These are phyloP conservation scores for Ophion obscuratus DNA, from an alignment of 2,888 invertebrate species.

Conservation along the genomic window DNA sequence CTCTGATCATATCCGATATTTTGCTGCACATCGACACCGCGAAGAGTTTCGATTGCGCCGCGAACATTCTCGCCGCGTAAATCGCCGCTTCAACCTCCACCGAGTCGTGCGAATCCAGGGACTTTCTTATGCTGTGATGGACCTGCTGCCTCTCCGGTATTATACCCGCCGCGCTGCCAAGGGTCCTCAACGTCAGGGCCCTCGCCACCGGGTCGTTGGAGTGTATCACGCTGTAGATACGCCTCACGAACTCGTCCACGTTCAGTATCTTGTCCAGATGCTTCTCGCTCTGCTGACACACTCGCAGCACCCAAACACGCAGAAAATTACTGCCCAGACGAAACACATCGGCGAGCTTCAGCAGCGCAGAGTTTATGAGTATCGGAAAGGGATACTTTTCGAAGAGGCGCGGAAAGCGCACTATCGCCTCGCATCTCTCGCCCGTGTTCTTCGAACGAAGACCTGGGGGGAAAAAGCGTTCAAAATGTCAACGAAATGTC, in stretches of 20 bases:
- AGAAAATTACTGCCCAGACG: conserved; percentile 96
- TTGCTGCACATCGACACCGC: conserved; percentile 98
- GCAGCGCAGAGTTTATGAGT: conserved; percentile 96
- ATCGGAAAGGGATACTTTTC: conserved; percentile 99
- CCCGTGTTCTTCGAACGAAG: conserved; percentile 95
- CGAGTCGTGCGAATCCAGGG: conserved; percentile 96
- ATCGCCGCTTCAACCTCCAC: conserved; percentile 98
- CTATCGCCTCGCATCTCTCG: conserved; percentile 98
- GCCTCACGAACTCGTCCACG: conserved; percentile 95
- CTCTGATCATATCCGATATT: conserved; percentile 97
- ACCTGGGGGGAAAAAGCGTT: conserved; percentile 85
- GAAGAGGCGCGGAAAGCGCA: conserved; percentile 96
- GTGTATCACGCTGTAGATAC: conserved; percentile 97
- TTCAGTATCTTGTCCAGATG: conserved; percentile 98
- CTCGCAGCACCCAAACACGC: conserved; percentile 95
- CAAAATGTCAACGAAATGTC: conserved; percentile 13
- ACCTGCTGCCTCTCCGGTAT: conserved; percentile 97
- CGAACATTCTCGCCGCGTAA: conserved; percentile 97
- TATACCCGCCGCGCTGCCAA: conserved; percentile 96
- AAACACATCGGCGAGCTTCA: conserved; percentile 98
- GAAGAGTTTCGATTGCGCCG: conserved; percentile 97
- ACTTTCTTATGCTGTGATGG: conserved; percentile 96
- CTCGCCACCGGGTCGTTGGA: conserved; percentile 98
- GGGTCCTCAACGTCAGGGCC: conserved; percentile 93
- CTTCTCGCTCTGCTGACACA: conserved; percentile 97